Evolutionary conservation across 2,113 vertebrate genomes (phyloP).

Genomic region (Perca flavescens): DNA sequence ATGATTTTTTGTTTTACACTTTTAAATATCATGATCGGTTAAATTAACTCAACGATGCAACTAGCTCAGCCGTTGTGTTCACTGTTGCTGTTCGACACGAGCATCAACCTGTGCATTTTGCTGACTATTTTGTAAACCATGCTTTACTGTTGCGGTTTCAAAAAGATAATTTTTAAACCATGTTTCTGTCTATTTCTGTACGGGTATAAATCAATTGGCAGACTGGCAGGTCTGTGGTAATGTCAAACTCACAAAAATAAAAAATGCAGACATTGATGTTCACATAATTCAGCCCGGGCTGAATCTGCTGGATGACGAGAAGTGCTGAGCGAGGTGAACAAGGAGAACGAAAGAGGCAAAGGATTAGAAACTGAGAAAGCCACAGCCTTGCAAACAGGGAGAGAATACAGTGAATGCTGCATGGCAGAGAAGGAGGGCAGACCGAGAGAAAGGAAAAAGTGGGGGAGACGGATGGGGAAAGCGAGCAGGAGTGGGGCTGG

Average conservation of each 20-base stretch:
- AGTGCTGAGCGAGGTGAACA: not conserved
- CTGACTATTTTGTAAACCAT: not conserved
- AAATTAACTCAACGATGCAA: no score
- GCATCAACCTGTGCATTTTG: no score
- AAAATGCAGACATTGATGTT: not conserved
- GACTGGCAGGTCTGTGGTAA: not conserved
- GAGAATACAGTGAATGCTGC: conserved; percentile 3
- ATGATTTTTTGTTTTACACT: no score
- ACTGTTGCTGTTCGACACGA: no score
- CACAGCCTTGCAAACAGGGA: not conserved
- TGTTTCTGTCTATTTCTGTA: not conserved
- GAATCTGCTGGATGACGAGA: not conserved
- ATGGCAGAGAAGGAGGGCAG: not conserved
- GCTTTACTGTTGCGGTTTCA: not conserved
- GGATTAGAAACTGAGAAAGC: not conserved
- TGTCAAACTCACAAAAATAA: not conserved
- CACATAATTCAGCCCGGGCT: not conserved
- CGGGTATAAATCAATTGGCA: not conserved
- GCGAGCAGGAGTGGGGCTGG: not conserved
- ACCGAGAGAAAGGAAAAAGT: not conserved
- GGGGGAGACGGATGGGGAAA: no score
- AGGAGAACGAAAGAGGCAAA: not conserved
- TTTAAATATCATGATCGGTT: no score
- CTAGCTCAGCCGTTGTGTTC: no score
- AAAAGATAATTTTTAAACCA: not conserved